phyloP scores from a whole-genome alignment of 2,888 invertebrate genomes.

The Phoenoteleia sp. region DNA sequence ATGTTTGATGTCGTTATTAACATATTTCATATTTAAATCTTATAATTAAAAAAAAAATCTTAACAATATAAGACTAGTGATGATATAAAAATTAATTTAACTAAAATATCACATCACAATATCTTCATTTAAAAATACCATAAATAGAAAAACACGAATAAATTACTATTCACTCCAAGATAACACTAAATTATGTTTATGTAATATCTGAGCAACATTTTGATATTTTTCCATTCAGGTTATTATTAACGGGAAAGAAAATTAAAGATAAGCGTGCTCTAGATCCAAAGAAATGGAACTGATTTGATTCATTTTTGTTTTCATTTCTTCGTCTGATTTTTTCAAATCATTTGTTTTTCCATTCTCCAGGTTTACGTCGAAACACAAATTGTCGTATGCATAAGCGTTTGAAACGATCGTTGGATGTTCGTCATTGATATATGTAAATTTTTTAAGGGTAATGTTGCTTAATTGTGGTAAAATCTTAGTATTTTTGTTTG shows the following conservation, averaged over 20 bases:
- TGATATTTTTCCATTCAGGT: background rate
- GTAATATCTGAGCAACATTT: background rate
- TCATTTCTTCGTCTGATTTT: background rate
- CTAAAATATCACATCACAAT: slow-evolving; percentile 9
- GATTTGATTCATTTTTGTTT: slow-evolving; percentile 51
- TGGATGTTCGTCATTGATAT: slow-evolving; percentile 78
- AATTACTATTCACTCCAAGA: background rate
- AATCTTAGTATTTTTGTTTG: slow-evolving; percentile 48
- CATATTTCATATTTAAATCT: too few species aligned
- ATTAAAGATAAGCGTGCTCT: slow-evolving; percentile 63
- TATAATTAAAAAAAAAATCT: too few species aligned
- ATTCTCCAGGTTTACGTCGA: slow-evolving; percentile 77
- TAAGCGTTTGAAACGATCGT: slow-evolving; percentile 76
- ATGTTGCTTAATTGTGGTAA: slow-evolving; percentile 73
- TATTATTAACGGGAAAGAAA: background rate
- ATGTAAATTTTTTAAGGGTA: slow-evolving; percentile 77
- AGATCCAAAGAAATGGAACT: slow-evolving; percentile 58
- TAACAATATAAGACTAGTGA: slow-evolving; percentile 1
- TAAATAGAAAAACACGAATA: background rate
- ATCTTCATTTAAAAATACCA: background rate
- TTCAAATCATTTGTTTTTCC: slow-evolving; percentile 54
- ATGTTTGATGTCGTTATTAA: too few species aligned
- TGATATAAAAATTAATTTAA: background rate
- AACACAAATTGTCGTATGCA: slow-evolving; percentile 80
- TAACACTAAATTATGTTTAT: background rate